Conservation (phyloP, 2,797 vertebrate species). For the Sebastes nivosus region DNA sequence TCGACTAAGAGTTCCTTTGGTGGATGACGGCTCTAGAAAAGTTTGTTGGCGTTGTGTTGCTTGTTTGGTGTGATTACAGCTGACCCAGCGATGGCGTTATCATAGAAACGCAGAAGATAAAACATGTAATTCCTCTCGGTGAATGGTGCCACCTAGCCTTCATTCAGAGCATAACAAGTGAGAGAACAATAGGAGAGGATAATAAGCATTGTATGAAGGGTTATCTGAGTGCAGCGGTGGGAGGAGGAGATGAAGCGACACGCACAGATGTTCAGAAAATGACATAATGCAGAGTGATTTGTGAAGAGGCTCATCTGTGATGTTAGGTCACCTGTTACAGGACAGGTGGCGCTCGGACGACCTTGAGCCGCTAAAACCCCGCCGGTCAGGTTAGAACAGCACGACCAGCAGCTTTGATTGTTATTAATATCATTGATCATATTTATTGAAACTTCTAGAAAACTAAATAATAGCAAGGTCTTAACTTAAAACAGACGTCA, state of each 20-base stretch:
- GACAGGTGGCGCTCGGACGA: not conserved
- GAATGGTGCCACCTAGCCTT: not conserved
- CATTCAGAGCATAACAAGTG: not conserved
- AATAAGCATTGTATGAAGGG: conserved; percentile 48
- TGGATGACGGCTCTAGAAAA: too few species aligned
- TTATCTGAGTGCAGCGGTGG: conserved; percentile 34
- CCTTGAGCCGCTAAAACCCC: too few species aligned
- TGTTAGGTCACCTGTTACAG: conserved; percentile 14
- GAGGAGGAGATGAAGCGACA: conserved; percentile 4
- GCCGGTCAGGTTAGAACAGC: too few species aligned
- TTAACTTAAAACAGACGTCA: not conserved
- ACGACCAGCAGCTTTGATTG: too few species aligned
- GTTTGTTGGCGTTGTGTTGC: too few species aligned
- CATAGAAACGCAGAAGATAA: not conserved
- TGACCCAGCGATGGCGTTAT: too few species aligned
- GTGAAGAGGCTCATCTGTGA: conserved; percentile 28
- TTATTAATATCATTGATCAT: too few species aligned
- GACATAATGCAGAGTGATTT: conserved; percentile 26
- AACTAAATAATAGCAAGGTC: not conserved
- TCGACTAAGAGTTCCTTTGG: too few species aligned
- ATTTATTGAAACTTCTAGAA: not conserved
- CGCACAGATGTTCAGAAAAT: conserved; percentile 57
- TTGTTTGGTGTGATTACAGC: too few species aligned
- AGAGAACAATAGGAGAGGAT: conserved; percentile 6
- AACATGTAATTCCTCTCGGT: too few species aligned